Evolutionary conservation across 2,113 vertebrate species (phyloP).

Genomic region (Smithornis capensis): DNA sequence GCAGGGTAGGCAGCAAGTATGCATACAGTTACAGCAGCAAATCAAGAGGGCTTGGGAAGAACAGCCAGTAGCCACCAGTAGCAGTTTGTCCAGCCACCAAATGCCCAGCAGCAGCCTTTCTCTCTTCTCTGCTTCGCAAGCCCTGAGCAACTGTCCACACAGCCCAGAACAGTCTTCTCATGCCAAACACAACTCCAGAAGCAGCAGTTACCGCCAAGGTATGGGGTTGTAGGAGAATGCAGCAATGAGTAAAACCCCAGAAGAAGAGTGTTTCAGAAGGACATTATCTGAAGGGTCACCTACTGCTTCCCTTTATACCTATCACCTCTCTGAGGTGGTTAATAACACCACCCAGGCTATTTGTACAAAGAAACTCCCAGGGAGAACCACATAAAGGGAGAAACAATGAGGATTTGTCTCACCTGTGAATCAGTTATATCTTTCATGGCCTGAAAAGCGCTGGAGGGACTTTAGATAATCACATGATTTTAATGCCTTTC

Average conservation of each 20-base stretch:
- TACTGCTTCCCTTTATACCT: neutral
- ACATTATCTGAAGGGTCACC: neutral
- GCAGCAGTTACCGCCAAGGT: neutral
- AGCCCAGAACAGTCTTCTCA: neutral
- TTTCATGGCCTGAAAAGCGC: neutral
- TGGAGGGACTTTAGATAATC: neutral
- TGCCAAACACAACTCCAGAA: neutral
- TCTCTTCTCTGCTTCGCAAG: neutral
- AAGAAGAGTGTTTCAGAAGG: neutral
- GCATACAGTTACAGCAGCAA: neutral
- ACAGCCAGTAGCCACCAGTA: neutral
- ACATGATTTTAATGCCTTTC: slow-evolving; percentile 11
- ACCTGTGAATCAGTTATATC: neutral
- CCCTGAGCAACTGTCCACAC: neutral
- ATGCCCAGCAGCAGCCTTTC: neutral
- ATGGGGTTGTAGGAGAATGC: neutral
- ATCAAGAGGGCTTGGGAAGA: neutral
- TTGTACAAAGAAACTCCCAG: neutral
- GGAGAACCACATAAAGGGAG: neutral
- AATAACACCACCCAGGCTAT: neutral
- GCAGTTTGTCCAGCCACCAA: neutral
- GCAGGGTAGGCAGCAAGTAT: neutral
- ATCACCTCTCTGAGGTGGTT: neutral
- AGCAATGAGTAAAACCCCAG: neutral
- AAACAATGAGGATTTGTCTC: slow-evolving; percentile 7